A percentile compares a stretch with the other conserved stretches of the same genome.
These are phyloP conservation scores for Umimayanthus chanpuru DNA, from an alignment of 92 coral and sea anemone species.

Conservation along the genomic window DNA sequence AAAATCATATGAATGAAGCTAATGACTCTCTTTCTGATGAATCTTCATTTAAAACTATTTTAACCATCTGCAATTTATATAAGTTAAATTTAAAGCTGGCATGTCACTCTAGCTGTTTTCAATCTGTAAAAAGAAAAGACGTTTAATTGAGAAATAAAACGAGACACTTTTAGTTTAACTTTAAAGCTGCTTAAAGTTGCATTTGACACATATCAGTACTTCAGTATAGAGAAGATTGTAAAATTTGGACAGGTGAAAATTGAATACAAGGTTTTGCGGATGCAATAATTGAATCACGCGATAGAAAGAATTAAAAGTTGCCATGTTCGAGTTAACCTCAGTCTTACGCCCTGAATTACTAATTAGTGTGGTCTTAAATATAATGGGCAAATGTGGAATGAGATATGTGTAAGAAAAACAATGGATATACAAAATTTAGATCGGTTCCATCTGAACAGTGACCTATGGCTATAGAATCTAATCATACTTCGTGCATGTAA, in stretches of 20 bases:
- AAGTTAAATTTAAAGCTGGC: constrained; percentile 2
- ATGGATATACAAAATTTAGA: neutral
- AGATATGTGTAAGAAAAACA: neutral
- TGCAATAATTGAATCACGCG: neutral
- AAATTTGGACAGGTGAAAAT: constrained; percentile 27
- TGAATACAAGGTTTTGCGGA: neutral
- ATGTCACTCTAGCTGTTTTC: neutral
- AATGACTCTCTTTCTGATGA: neutral
- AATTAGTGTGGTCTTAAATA: too few relatives aligned
- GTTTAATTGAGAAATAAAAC: neutral
- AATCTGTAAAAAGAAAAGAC: neutral
- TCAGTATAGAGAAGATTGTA: neutral
- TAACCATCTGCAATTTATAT: constrained; percentile 23
- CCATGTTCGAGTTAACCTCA: neutral
- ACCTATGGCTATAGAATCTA: neutral
- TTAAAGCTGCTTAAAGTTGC: constrained; percentile 12
- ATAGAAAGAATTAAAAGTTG: neutral
- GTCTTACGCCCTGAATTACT: neutral
- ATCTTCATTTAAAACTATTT: neutral
- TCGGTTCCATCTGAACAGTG: neutral
- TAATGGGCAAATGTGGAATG: neutral
- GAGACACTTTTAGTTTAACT: neutral
- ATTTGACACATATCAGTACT: neutral
- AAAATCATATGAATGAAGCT: constrained; percentile 15
- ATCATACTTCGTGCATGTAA: neutral